phyloP scores from a whole-genome alignment of 1,140 invertebrate species.

The Mamestra configurata region DNA sequence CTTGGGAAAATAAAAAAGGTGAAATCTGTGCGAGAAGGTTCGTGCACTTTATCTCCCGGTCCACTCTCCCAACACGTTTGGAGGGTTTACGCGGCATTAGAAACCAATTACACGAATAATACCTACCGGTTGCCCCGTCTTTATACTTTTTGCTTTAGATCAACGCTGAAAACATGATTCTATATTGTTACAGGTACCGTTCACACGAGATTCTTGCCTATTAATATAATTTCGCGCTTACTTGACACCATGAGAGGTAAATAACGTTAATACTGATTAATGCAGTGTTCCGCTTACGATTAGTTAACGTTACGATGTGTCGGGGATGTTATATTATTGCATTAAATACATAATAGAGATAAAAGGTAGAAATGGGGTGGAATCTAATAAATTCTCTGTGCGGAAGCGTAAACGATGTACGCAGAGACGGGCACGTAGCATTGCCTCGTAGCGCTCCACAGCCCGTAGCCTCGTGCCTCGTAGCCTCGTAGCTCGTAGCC shows the following conservation, averaged over 20 bases:
- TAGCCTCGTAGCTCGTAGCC: slow-evolving; percentile 53
- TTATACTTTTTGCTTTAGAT: slow-evolving; percentile 59
- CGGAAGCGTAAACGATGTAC: slow-evolving; percentile 86
- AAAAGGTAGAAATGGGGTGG: slow-evolving; percentile 84
- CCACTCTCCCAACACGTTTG: slow-evolving; percentile 85
- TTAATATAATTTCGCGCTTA: slow-evolving; percentile 23
- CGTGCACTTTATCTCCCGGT: slow-evolving; percentile 82
- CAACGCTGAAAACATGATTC: slow-evolving; percentile 45
- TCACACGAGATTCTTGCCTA: neutral
- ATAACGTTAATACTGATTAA: slow-evolving; percentile 55
- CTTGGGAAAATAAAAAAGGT: slow-evolving; percentile 60
- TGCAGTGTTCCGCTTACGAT: slow-evolving; percentile 54
- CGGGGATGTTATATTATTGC: slow-evolving; percentile 59
- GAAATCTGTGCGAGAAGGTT: slow-evolving; percentile 62
- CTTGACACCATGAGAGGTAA: slow-evolving; percentile 20
- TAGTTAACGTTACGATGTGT: slow-evolving; percentile 59
- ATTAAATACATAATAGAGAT: slow-evolving; percentile 80
- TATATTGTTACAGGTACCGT: neutral
- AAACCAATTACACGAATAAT: slow-evolving; percentile 87
- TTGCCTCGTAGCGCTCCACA: slow-evolving; percentile 62
- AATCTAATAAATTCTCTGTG: slow-evolving; percentile 83
- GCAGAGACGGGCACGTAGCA: slow-evolving; percentile 78
- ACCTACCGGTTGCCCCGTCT: slow-evolving; percentile 52
- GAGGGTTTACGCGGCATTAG: slow-evolving; percentile 86
- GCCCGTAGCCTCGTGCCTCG: slow-evolving; percentile 57